Conservation (phyloP, 1,140 invertebrate genomes). For the Ceratina calcarata region DNA sequence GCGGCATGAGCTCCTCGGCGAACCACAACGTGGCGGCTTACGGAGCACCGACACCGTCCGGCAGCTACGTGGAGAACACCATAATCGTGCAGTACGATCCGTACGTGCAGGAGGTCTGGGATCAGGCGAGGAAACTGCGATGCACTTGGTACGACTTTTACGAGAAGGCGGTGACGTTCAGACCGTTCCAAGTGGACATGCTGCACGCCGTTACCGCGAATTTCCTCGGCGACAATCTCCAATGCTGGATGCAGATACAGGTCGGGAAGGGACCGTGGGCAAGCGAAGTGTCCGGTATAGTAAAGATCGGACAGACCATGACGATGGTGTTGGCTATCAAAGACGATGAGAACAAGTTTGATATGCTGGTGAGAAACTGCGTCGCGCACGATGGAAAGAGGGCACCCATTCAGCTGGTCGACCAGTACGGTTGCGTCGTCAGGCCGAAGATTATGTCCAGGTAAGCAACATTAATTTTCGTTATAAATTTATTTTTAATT, state of each 20-base stretch:
- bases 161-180: slow-evolving; percentile 95
- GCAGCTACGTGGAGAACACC: slow-evolving; percentile 96
- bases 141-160: slow-evolving; percentile 98
- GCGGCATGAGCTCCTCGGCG: slow-evolving; percentile 93
- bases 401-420: slow-evolving; percentile 94
- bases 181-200: slow-evolving; percentile 97
- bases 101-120: slow-evolving; percentile 95
- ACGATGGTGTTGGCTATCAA: slow-evolving; percentile 97
- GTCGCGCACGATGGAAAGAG: slow-evolving; percentile 96
- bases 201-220: slow-evolving; percentile 95
- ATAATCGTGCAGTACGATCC: slow-evolving; percentile 97
- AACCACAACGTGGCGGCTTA: slow-evolving; percentile 90
- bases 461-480: slow-evolving; percentile 48
- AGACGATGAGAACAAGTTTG: slow-evolving; percentile 97
- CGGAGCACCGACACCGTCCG: slow-evolving; percentile 90
- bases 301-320: slow-evolving; percentile 97
- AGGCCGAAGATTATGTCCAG: slow-evolving; percentile 95
- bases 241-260: slow-evolving; percentile 98
- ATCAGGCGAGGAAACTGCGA: slow-evolving; percentile 90
- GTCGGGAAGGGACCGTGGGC: slow-evolving; percentile 97
- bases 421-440: slow-evolving; percentile 94
- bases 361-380: slow-evolving; percentile 96
- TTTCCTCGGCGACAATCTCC: slow-evolving; percentile 96
- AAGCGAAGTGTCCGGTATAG: slow-evolving; percentile 95
- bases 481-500: too few species aligned